These are phyloP conservation scores for Mesorhabditis spiculigera DNA, from an alignment of 2,888 invertebrate genomes.

Conservation along the genomic window DNA sequence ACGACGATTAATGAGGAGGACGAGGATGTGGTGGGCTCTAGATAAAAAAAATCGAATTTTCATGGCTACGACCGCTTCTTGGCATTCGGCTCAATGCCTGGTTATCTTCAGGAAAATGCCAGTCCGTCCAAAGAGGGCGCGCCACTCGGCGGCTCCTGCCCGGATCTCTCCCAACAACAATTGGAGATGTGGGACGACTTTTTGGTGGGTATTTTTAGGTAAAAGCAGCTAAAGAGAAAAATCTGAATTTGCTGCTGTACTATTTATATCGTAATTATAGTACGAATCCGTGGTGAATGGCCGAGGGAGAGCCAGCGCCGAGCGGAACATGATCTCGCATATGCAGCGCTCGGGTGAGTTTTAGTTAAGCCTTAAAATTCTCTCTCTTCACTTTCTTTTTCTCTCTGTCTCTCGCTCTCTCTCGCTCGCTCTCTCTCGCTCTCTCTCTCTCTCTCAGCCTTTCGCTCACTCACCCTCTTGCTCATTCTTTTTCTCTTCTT, in stretches of 20 bases:
- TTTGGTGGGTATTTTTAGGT: conserved; percentile 27
- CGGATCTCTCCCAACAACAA: conserved; percentile 43
- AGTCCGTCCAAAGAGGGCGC: no score
- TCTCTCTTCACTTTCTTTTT: no score
- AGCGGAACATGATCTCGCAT: neutral
- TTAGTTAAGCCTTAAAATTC: no score
- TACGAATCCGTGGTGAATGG: conserved; percentile 24
- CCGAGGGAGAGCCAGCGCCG: neutral
- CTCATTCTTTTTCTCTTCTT: no score
- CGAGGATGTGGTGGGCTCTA: conserved; percentile 7
- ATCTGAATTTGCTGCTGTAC: neutral
- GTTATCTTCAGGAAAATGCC: neutral
- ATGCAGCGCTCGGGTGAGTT: neutral
- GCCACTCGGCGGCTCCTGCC: conserved; percentile 39
- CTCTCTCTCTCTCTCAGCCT: no score
- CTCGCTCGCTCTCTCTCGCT: no score
- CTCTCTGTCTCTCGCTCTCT: no score
- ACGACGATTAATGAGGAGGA: conserved; percentile 2
- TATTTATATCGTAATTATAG: conserved; percentile 13
- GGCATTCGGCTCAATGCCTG: neutral
- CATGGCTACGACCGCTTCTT: no score
- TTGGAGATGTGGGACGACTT: conserved; percentile 48
- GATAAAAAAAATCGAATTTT: no score
- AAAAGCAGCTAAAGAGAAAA: no score
- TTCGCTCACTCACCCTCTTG: no score